phyloP scores from a whole-genome alignment of 2,888 invertebrate species.

The Volucella bombylans region DNA sequence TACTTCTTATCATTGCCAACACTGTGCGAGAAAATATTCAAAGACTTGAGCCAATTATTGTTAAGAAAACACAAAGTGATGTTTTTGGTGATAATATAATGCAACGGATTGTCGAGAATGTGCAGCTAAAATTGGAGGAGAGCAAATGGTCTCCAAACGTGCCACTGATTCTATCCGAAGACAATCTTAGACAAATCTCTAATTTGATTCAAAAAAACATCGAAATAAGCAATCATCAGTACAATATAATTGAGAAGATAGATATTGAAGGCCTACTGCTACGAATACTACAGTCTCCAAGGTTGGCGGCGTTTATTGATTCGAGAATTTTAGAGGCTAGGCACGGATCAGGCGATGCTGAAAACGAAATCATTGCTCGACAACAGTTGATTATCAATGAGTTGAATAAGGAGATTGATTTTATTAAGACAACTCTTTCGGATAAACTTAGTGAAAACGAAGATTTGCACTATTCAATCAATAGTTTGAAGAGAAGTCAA shows the following conservation, averaged over 20 bases:
- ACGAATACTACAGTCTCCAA: slow-evolving; percentile 80
- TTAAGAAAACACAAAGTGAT: slow-evolving; percentile 74
- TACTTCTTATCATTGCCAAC: slow-evolving; percentile 78
- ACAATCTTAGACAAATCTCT: slow-evolving; percentile 81
- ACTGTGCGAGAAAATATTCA: slow-evolving; percentile 79
- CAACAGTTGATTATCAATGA: slow-evolving; percentile 84
- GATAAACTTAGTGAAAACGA: slow-evolving; percentile 83
- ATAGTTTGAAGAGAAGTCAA: slow-evolving; percentile 77
- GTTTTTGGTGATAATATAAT: slow-evolving; percentile 77
- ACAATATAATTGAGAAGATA: slow-evolving; percentile 78
- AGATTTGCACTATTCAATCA: slow-evolving; percentile 79
- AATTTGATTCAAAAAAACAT: slow-evolving; percentile 78
- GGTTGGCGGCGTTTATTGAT: slow-evolving; percentile 78
- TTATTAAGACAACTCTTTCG: slow-evolving; percentile 84
- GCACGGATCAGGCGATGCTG: slow-evolving; percentile 73
- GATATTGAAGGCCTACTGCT: slow-evolving; percentile 80
- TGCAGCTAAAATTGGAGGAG: slow-evolving; percentile 76
- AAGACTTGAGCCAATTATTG: slow-evolving; percentile 72
- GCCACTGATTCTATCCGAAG: slow-evolving; percentile 77
- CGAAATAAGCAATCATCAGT: slow-evolving; percentile 77
- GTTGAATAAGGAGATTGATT: slow-evolving; percentile 84
- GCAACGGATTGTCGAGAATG: slow-evolving; percentile 78
- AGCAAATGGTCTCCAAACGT: slow-evolving; percentile 67
- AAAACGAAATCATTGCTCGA: slow-evolving; percentile 75
- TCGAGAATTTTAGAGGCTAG: slow-evolving; percentile 78